A percentile compares a stretch with the other conserved stretches of the same genome.
Evolutionary conservation across 2,113 vertebrate species (phyloP).

Genomic region (Procavia capensis): DNA sequence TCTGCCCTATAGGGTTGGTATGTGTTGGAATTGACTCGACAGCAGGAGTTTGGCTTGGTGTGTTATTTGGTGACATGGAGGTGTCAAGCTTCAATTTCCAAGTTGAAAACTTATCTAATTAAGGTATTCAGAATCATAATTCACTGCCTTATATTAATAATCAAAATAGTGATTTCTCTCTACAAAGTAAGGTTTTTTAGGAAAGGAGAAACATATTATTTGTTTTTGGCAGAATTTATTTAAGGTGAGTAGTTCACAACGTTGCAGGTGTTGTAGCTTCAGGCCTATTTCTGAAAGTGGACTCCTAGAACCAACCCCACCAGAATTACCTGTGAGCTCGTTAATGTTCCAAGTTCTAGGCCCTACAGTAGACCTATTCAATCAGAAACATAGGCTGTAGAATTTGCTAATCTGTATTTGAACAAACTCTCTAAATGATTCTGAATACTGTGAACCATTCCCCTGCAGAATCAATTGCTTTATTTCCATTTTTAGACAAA

Average conservation of each 20-base stretch:
- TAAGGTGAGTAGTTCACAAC: neutral
- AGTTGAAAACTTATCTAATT: slow-evolving; percentile 8
- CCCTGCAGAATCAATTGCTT: neutral
- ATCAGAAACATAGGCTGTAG: neutral
- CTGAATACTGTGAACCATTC: slow-evolving; percentile 18
- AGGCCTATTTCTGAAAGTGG: neutral
- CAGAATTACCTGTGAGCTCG: neutral
- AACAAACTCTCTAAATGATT: slow-evolving; percentile 6
- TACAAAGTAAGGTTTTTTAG: slow-evolving; percentile 5
- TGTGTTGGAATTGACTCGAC: too few relatives aligned
- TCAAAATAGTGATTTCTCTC: neutral
- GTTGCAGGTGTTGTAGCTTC: neutral
- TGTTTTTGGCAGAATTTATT: neutral
- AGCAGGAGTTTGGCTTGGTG: too few relatives aligned
- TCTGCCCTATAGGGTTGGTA: too few relatives aligned
- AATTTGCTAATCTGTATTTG: neutral
- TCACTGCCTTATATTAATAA: neutral
- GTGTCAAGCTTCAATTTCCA: neutral
- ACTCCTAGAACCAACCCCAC: neutral
- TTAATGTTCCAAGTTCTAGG: neutral
- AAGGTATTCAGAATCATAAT: neutral
- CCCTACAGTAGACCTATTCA: neutral
- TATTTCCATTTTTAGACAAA: slow-evolving; percentile 31
- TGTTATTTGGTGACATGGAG: neutral
- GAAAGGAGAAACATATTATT: neutral